Conservation (phyloP, 2,113 vertebrate genomes). For the Salvelinus sp. region DNA sequence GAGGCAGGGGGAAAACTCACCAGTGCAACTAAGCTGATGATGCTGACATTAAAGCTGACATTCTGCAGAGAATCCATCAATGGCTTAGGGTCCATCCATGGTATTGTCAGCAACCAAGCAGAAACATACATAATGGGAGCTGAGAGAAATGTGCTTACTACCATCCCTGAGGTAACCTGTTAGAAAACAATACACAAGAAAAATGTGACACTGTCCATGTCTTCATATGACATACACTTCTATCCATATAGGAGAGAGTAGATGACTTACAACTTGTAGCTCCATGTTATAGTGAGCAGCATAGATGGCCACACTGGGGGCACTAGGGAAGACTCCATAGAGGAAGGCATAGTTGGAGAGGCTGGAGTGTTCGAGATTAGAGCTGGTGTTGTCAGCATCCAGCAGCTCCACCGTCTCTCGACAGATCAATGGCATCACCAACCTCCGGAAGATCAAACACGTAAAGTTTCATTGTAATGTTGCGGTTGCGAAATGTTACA, state of each 20-base stretch:
- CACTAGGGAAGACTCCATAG: conserved; percentile 94
- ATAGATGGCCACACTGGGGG: conserved; percentile 95
- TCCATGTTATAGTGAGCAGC: conserved; percentile 95
- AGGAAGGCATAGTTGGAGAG: conserved; percentile 97
- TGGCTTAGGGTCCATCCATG: conserved; percentile 89
- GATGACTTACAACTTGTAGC: conserved; percentile 86
- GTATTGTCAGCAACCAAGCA: conserved; percentile 95
- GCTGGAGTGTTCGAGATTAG: conserved; percentile 85
- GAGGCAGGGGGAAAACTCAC: conserved; percentile 67
- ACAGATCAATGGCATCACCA: conserved; percentile 93
- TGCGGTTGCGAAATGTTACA: background rate
- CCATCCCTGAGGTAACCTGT: conserved; percentile 96
- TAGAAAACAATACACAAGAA: background rate
- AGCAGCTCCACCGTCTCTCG: conserved; percentile 95
- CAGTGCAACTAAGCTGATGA: conserved; percentile 89
- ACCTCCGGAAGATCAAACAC: conserved; percentile 58
- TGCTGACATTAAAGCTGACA: conserved; percentile 95
- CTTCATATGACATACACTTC: background rate
- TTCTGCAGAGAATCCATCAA: conserved; percentile 88
- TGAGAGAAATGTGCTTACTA: conserved; percentile 94
- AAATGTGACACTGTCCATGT: background rate
- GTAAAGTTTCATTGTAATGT: background rate
- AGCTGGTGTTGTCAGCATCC: conserved; percentile 74
- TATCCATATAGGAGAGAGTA: background rate
- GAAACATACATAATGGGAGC: conserved; percentile 98